Conservation (phyloP, 2,797 vertebrate species). For the Cygnus olor region DNA sequence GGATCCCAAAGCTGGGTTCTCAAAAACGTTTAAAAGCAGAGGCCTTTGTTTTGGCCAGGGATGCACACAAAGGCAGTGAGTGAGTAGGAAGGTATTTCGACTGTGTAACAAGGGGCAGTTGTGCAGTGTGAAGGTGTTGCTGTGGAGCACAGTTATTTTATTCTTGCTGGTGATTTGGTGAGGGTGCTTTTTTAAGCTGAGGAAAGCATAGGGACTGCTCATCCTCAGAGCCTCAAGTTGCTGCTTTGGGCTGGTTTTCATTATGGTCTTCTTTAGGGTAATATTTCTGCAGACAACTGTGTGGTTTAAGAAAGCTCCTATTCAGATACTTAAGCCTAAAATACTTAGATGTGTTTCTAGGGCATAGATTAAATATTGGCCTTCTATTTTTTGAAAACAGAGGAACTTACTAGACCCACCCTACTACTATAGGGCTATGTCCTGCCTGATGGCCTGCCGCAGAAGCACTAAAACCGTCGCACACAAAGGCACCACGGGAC, state of each 20-base stretch:
- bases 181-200: neutral
- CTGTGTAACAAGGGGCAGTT: neutral
- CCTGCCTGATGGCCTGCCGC: constrained; percentile 30
- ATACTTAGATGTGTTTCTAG: neutral
- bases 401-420: neutral
- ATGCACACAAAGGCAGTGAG: neutral
- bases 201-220: neutral
- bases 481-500: constrained; percentile 58
- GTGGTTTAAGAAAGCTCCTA: neutral
- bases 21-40: neutral
- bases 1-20: neutral
- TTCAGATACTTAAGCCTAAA: neutral
- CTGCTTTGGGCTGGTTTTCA: neutral
- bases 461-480: neutral
- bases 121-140: neutral
- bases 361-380: neutral
- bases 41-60: neutral
- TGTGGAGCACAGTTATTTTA: neutral
- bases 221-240: neutral
- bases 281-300: neutral
- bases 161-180: neutral
- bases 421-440: neutral
- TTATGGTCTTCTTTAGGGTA: neutral
- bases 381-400: constrained; percentile 11
- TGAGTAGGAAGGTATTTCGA: neutral